A percentile compares a stretch with the other conserved stretches of the same genome.
Evolutionary conservation across 2,888 invertebrate species (phyloP).

Genomic region (Biston stratarius): DNA sequence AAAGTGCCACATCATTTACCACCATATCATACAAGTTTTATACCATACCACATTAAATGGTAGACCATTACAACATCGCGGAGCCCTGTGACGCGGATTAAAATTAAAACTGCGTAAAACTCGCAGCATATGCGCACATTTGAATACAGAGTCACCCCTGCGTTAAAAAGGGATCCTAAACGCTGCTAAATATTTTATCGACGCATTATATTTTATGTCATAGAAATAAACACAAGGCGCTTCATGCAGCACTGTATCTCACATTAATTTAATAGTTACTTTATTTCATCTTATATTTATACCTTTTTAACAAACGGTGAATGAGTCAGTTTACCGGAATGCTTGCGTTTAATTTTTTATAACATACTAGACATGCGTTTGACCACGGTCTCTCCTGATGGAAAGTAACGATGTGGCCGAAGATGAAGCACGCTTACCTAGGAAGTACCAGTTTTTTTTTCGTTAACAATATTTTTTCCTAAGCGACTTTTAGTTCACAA

Average conservation of each 20-base stretch:
- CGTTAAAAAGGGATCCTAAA: constrained; percentile 44
- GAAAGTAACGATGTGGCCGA: too few species aligned
- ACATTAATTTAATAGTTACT: background rate
- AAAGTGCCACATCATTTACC: background rate
- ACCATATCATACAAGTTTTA: background rate
- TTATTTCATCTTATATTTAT: too few species aligned
- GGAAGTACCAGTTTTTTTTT: too few species aligned
- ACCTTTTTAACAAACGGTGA: too few species aligned
- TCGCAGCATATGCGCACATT: constrained; percentile 71
- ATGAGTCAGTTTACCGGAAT: too few species aligned
- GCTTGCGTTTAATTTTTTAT: too few species aligned
- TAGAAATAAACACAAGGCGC: background rate
- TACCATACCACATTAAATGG: constrained; percentile 4
- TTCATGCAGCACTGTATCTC: background rate
- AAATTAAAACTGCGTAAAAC: constrained; percentile 78
- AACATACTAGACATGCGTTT: too few species aligned
- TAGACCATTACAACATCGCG: constrained; percentile 34
- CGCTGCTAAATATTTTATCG: constrained; percentile 26
- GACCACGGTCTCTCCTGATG: too few species aligned
- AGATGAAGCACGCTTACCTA: too few species aligned
- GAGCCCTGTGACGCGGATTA: constrained; percentile 64
- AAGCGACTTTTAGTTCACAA: too few species aligned
- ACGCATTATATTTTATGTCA: background rate
- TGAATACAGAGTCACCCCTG: constrained; percentile 46
- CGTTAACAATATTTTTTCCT: too few species aligned